Conservation (phyloP, 2,113 vertebrate species). For the Montifringilla adamsi region DNA sequence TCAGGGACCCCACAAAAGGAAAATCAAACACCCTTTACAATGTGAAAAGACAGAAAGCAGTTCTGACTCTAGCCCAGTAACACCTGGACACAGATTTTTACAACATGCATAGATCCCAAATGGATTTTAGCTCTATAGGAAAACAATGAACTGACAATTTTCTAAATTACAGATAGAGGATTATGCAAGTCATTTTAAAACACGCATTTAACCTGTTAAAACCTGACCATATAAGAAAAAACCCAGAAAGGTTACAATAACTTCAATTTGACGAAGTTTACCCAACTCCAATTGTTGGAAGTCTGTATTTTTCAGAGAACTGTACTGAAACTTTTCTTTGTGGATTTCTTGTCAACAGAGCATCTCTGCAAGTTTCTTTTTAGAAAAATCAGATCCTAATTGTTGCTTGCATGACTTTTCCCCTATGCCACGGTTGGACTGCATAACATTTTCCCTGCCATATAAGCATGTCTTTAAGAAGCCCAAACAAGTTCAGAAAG, state of each 20-base stretch:
- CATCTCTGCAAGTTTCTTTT: slow-evolving; percentile 17
- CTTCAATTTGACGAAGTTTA: background rate
- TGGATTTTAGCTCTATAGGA: background rate
- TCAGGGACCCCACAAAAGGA: background rate
- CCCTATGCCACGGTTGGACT: slow-evolving; percentile 41
- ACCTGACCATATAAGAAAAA: background rate
- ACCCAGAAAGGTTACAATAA: background rate
- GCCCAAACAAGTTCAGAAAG: slow-evolving; percentile 78
- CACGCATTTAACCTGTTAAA: background rate
- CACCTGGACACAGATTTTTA: background rate
- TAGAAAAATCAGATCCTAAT: background rate
- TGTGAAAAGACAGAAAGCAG: background rate
- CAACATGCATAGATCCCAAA: background rate
- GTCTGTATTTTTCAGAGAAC: background rate
- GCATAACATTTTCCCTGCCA: slow-evolving; percentile 56
- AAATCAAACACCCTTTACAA: background rate
- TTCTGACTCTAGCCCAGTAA: background rate
- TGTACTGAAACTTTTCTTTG: background rate
- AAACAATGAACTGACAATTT: background rate
- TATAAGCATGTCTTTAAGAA: slow-evolving; percentile 73
- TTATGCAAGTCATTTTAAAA: background rate
- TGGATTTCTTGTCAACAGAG: background rate
- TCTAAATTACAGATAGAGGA: background rate
- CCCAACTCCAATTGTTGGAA: background rate
- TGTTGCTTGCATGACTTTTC: slow-evolving; percentile 28